These are phyloP conservation scores for Bombus huntii DNA, from an alignment of 1,140 invertebrate species.

Conservation along the genomic window DNA sequence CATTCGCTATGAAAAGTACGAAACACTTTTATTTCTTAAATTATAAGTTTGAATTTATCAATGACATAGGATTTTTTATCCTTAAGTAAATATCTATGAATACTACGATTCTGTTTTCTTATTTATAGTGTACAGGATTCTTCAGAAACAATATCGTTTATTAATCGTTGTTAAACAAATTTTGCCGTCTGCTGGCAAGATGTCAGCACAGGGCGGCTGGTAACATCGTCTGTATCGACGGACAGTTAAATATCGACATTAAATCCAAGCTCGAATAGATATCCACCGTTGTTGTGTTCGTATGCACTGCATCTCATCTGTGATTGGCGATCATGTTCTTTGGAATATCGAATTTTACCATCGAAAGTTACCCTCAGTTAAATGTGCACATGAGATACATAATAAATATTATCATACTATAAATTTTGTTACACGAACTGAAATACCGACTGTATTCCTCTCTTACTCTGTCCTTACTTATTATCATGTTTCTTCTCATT, in stretches of 20 bases:
- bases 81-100: too few relatives aligned
- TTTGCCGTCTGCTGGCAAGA: slow-evolving; percentile 1
- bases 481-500: too few relatives aligned
- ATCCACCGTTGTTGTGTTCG: too few relatives aligned
- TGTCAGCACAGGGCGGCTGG: neutral
- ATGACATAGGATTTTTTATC: neutral
- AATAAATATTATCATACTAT: too few relatives aligned
- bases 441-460: too few relatives aligned
- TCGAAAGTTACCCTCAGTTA: too few relatives aligned
- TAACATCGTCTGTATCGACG: slow-evolving; percentile 14
- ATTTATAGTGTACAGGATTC: too few relatives aligned
- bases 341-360: too few relatives aligned
- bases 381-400: too few relatives aligned
- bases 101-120: neutral
- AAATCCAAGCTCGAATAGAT: neutral
- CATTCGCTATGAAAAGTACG: neutral
- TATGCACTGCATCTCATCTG: neutral
- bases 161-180: neutral
- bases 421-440: too few relatives aligned
- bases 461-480: too few relatives aligned
- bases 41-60: neutral
- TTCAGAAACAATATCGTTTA: neutral
- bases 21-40: neutral
- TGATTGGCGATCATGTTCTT: too few relatives aligned
- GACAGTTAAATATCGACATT: slow-evolving; percentile 19